A percentile compares a stretch with the other conserved stretches of the same genome.
These are phyloP conservation scores for Oxystoma pomonae DNA, from an alignment of 2,888 invertebrate genomes.

Conservation along the genomic window DNA sequence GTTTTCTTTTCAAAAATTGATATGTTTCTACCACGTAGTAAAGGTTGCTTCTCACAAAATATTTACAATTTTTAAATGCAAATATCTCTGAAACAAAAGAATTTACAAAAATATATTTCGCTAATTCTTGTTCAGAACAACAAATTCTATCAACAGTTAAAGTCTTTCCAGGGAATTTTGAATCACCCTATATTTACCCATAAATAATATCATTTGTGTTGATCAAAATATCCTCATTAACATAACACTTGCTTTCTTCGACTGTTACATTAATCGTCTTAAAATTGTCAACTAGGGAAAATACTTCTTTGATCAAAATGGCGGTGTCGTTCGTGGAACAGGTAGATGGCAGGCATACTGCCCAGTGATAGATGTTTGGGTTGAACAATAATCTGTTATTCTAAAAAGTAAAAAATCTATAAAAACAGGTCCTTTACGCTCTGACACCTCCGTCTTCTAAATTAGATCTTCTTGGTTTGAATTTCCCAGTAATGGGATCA, in stretches of 20 bases:
- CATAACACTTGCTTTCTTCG: slow-evolving; percentile 34
- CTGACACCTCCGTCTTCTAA: slow-evolving; percentile 5
- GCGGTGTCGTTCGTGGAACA: slow-evolving; percentile 54
- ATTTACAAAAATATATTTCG: no score
- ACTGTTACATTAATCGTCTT: slow-evolving; percentile 30
- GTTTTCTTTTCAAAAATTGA: no score
- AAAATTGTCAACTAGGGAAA: slow-evolving; percentile 31
- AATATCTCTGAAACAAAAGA: no score
- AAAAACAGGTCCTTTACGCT: slow-evolving; percentile 5
- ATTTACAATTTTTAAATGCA: no score
- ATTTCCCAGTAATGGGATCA: no score
- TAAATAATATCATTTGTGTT: slow-evolving; percentile 43
- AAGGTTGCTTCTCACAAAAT: not conserved
- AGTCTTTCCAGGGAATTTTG: no score
- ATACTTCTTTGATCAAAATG: slow-evolving; percentile 47
- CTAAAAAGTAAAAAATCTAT: slow-evolving; percentile 22
- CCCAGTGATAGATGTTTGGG: slow-evolving; percentile 53
- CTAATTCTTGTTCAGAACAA: no score
- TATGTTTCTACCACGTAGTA: not conserved
- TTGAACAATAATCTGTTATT: slow-evolving; percentile 31
- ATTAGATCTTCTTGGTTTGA: no score
- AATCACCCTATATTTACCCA: slow-evolving; percentile 45
- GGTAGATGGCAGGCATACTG: slow-evolving; percentile 59
- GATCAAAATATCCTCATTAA: slow-evolving; percentile 34
- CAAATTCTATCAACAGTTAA: no score